phyloP scores from a whole-genome alignment of 2,888 invertebrate species.

The Cynaeus angustus region DNA sequence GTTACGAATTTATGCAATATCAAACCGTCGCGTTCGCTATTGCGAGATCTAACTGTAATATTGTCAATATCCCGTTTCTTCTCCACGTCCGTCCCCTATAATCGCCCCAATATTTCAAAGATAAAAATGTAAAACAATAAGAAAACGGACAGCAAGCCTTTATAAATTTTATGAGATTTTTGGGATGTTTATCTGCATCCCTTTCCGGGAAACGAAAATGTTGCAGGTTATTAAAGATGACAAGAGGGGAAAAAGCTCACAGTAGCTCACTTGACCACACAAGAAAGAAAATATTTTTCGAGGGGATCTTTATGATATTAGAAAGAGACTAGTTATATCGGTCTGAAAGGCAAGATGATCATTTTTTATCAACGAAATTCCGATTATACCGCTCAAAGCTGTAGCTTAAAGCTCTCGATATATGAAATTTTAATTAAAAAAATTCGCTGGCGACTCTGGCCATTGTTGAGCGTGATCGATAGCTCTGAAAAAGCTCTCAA shows the following conservation, averaged over 20 bases:
- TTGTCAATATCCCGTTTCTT: neutral
- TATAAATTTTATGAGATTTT: slow-evolving; percentile 49
- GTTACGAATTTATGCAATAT: too few species aligned
- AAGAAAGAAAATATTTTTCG: slow-evolving; percentile 5
- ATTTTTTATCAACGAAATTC: slow-evolving; percentile 3
- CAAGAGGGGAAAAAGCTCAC: slow-evolving; percentile 15
- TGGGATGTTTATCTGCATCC: slow-evolving; percentile 44
- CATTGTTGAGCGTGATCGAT: slow-evolving; percentile 22
- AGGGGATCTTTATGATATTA: slow-evolving; percentile 1
- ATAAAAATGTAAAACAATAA: slow-evolving; percentile 46
- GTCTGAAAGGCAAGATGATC: neutral
- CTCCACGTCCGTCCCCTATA: slow-evolving; percentile 8
- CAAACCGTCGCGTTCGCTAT: too few species aligned
- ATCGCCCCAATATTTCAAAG: slow-evolving; percentile 43
- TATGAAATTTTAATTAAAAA: slow-evolving; percentile 3
- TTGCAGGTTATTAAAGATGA: slow-evolving; percentile 46
- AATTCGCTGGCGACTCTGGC: slow-evolving; percentile 1
- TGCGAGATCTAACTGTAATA: neutral
- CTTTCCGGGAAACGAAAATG: slow-evolving; percentile 29
- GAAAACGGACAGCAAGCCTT: slow-evolving; percentile 36
- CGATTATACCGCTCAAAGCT: neutral
- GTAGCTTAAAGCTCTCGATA: slow-evolving; percentile 1
- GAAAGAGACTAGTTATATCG: neutral
- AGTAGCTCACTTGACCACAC: slow-evolving; percentile 6
- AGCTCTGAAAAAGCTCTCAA: slow-evolving; percentile 24